Base-by-base conservation (phyloP, 2,888 invertebrate species). In the Eristalis tenax region DNA sequence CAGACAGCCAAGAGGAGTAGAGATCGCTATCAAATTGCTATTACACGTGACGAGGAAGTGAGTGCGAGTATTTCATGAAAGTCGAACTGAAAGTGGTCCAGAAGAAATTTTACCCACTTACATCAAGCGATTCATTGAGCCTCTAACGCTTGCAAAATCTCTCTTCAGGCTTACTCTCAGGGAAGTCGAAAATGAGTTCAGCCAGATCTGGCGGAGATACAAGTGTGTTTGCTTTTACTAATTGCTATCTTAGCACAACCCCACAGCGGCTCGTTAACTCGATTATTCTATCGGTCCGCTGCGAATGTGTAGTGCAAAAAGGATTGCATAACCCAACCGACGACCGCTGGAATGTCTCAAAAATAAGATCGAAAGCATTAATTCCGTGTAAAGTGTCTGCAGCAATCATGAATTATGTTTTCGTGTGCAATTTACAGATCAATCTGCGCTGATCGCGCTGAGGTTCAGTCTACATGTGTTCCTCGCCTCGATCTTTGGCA, bases 311-410 rank as follows among this genome's bases (percentile, higher is more conserved):
- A 18, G n/a, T n/a, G 50, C 50, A 50, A 50, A 50, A 50, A 50
- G n/a, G n/a, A 18, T 50, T 50, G 18, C 50, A 18, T 18, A 50
- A 50, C 18, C 50, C 50, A 8, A 8, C 18, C 26, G 2, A 26
- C 18, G 18, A 50, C 79, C 66, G 68, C 57, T 78, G 74, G 66
- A 79, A 71, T 87, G 66, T 68, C 32, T 32, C 75, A 68, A 79
- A 78, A 87, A 83, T 83, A 83, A 87, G 83, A 71, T 87, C 79
- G 83, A 83, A 86, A 61, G 63, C 71, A 87, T 87, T 87, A 79
- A 86, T 82, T 79, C 70, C 75, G 79, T 26, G 26, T 74, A 50
- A 50, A 18, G 50, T 50, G 13, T n/a, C 43, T 43, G 43, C 43
- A 4, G 6, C 43, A 15, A 18, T 18, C 15, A 43, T 43, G 18